phyloP scores from a whole-genome alignment of 1,140 invertebrate species.

The Helicoverpa zea region DNA sequence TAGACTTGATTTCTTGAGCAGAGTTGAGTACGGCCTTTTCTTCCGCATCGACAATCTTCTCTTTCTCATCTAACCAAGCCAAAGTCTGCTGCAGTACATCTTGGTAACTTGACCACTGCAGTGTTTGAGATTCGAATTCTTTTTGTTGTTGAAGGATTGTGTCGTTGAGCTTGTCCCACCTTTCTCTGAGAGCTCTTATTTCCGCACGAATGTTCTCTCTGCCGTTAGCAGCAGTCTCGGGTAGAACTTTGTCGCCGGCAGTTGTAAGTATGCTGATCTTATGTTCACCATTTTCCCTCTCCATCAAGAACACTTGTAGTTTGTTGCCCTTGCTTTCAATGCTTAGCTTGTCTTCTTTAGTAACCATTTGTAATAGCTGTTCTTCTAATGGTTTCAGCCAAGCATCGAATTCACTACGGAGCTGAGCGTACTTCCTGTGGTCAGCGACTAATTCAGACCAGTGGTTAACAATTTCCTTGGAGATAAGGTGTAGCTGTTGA shows the following conservation, averaged over 20 bases:
- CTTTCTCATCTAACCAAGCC: constrained; percentile 95
- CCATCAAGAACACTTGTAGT: constrained; percentile 92
- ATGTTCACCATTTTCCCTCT: constrained; percentile 94
- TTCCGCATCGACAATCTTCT: constrained; percentile 93
- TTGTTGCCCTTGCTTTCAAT: constrained; percentile 87
- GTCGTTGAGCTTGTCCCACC: constrained; percentile 95
- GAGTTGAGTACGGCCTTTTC: constrained; percentile 88
- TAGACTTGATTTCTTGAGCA: constrained; percentile 95
- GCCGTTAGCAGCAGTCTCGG: constrained; percentile 96
- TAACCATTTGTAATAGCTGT: constrained; percentile 89
- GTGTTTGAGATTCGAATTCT: constrained; percentile 93
- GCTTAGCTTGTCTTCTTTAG: constrained; percentile 88
- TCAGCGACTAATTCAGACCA: constrained; percentile 95
- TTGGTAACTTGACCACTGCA: constrained; percentile 95
- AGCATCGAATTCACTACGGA: constrained; percentile 91
- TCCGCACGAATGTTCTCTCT: constrained; percentile 95
- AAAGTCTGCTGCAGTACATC: constrained; percentile 94
- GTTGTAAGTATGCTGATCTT: constrained; percentile 91
- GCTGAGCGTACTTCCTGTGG: constrained; percentile 93
- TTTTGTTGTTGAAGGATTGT: constrained; percentile 94
- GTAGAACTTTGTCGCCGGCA: constrained; percentile 94
- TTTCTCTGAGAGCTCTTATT: constrained; percentile 91
- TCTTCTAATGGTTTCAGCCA: constrained; percentile 94
- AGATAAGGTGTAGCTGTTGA: constrained; percentile 93
- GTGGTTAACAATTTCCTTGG: constrained; percentile 95